Conservation (phyloP, 2,888 invertebrate genomes). For the Cantharis lateralis region DNA sequence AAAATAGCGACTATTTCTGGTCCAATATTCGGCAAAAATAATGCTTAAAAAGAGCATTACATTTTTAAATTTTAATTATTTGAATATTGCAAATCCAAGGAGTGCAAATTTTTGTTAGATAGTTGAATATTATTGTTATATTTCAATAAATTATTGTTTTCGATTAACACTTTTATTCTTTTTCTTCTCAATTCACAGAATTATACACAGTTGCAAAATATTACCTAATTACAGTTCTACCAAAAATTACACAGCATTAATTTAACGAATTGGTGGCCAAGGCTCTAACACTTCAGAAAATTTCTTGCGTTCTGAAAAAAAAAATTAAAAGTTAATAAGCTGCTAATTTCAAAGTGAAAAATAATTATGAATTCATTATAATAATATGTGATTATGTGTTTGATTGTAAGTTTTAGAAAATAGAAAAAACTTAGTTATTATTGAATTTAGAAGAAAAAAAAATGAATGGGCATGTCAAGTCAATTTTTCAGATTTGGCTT, state of each 20-base stretch:
- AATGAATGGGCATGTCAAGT: too few relatives aligned
- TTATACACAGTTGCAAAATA: not conserved
- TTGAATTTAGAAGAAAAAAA: too few relatives aligned
- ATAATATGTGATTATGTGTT: too few relatives aligned
- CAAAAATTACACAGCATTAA: not conserved
- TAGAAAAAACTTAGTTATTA: too few relatives aligned
- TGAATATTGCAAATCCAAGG: not conserved
- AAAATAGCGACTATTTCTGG: not conserved
- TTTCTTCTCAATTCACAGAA: not conserved
- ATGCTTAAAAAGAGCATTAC: not conserved
- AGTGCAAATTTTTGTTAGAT: not conserved
- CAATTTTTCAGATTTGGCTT: too few relatives aligned
- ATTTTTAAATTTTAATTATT: not conserved
- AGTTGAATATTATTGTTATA: not conserved
- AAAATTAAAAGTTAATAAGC: constrained; percentile 9
- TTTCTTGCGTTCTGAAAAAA: constrained; percentile 65
- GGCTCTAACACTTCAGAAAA: constrained; percentile 64
- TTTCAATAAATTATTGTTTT: constrained; percentile 1
- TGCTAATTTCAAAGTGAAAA: not conserved
- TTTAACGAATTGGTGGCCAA: constrained; percentile 72
- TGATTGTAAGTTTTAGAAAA: too few relatives aligned
- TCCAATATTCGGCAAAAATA: not conserved
- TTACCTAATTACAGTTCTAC: not conserved
- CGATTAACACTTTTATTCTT: not conserved
- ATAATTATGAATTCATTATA: too few relatives aligned